A percentile compares a stretch with the other conserved stretches of the same genome.
phyloP scores from a whole-genome alignment of 2,113 vertebrate genomes.

The Mastomys natalensis region DNA sequence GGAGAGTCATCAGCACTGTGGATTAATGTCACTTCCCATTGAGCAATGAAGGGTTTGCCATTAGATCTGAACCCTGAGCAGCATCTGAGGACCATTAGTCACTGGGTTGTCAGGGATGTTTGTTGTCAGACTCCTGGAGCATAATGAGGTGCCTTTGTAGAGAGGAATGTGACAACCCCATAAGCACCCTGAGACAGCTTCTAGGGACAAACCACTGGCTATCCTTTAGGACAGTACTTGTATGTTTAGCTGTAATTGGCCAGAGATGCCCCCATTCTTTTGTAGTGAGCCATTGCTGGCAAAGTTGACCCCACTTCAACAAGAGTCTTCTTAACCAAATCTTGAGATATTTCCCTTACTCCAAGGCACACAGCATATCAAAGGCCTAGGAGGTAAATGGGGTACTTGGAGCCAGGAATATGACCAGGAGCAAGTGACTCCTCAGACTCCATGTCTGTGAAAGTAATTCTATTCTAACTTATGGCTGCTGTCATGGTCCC shows the following conservation, averaged over 20 bases:
- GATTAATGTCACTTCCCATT: neutral
- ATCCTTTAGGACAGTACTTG: constrained; percentile 6
- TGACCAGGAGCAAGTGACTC: neutral
- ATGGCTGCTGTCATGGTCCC: neutral
- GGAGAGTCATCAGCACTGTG: neutral
- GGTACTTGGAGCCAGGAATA: neutral
- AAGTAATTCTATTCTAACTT: neutral
- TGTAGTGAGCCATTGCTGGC: neutral
- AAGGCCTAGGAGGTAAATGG: neutral
- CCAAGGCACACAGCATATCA: neutral
- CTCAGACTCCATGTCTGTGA: neutral
- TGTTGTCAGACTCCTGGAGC: neutral
- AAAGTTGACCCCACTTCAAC: neutral
- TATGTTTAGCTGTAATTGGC: neutral
- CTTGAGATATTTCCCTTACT: neutral
- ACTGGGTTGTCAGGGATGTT: neutral
- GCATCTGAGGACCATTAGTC: constrained; percentile 37
- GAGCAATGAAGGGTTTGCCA: neutral
- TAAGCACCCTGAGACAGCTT: neutral
- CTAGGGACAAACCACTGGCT: neutral
- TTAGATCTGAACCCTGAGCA: neutral
- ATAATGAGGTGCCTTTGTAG: neutral
- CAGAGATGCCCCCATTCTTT: neutral
- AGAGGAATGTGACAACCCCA: neutral
- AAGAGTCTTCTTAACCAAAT: neutral